Percentiles rank a stretch among this genome's conserved stretches.
These are phyloP conservation scores for Tridacna gigas DNA, from an alignment of 2,888 invertebrate genomes.

Conservation along the genomic window DNA sequence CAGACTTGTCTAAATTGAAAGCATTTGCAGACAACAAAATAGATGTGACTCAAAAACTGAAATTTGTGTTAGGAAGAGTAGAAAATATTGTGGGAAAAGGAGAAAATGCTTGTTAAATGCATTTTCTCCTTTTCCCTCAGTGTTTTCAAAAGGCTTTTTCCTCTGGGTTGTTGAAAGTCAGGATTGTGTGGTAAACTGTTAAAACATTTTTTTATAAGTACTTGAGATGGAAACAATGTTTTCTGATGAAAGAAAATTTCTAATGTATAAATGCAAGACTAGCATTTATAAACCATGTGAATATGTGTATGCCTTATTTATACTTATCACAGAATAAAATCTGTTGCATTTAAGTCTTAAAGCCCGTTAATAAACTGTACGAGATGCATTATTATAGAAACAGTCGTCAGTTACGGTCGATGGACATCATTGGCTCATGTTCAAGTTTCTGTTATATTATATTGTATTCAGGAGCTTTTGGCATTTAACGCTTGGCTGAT, in stretches of 20 bases:
- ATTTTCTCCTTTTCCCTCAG: neutral
- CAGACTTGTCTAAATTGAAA: too few relatives aligned
- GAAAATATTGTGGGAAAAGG: neutral
- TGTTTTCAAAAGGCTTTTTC: neutral
- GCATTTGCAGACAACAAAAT: too few relatives aligned
- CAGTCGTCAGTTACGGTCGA: slow-evolving; percentile 37
- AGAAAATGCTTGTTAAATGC: neutral
- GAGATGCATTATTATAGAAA: slow-evolving; percentile 18
- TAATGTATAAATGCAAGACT: neutral
- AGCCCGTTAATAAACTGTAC: neutral
- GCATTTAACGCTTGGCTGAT: slow-evolving; percentile 57
- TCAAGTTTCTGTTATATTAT: slow-evolving; percentile 38
- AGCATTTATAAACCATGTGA: neutral
- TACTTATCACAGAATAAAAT: neutral
- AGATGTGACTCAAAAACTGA: too few relatives aligned
- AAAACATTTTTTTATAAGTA: too few relatives aligned
- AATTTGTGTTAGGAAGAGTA: neutral
- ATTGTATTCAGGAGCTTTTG: slow-evolving; percentile 41
- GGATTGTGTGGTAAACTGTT: too few relatives aligned
- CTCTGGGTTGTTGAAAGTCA: too few relatives aligned
- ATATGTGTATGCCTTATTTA: neutral
- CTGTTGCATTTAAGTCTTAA: slow-evolving; percentile 6
- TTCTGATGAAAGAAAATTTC: neutral
- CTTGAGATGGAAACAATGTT: neutral
- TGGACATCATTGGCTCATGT: slow-evolving; percentile 27